These are phyloP conservation scores for Melanostigma gelatinosum DNA, from an alignment of 2,113 vertebrate genomes.

Conservation along the genomic window DNA sequence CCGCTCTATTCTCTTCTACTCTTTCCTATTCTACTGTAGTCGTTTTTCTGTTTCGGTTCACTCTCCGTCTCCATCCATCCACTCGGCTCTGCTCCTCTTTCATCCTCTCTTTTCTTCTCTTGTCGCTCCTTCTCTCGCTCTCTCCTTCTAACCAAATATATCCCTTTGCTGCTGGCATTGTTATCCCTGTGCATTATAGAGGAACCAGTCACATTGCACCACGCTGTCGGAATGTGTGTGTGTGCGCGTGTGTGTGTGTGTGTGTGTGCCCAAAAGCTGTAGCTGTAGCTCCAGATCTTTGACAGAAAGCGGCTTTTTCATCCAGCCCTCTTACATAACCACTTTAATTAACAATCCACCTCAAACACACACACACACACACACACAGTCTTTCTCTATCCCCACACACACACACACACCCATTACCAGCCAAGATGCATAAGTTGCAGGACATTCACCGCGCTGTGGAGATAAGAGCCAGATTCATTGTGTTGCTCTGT, in stretches of 20 bases:
- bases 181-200: conserved; percentile 47
- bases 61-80: conserved; percentile 25
- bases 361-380: conserved; percentile 14
- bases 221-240: conserved; percentile 5
- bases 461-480: conserved; percentile 5
- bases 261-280: conserved; percentile 24
- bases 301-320: conserved; percentile 57
- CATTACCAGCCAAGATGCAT: conserved; percentile 23
- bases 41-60: background rate
- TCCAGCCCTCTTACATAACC: conserved; percentile 29
- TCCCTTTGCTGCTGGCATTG: conserved; percentile 53
- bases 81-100: conserved; percentile 9
- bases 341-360: conserved; percentile 54
- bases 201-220: conserved; percentile 35
- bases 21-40: background rate
- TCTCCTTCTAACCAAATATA: conserved; percentile 51
- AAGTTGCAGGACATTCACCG: background rate
- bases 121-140: conserved; percentile 1
- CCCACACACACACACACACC: conserved; percentile 7
- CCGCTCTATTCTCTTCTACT: background rate
- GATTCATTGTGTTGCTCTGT: conserved; percentile 20
- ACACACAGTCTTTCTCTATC: background rate
- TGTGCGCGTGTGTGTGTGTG: conserved; percentile 5
- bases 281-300: conserved; percentile 47
- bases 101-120: conserved; percentile 10